Evolutionary conservation across 2,797 vertebrate genomes (phyloP).

Genomic region (Chrysocyon brachyurus): DNA sequence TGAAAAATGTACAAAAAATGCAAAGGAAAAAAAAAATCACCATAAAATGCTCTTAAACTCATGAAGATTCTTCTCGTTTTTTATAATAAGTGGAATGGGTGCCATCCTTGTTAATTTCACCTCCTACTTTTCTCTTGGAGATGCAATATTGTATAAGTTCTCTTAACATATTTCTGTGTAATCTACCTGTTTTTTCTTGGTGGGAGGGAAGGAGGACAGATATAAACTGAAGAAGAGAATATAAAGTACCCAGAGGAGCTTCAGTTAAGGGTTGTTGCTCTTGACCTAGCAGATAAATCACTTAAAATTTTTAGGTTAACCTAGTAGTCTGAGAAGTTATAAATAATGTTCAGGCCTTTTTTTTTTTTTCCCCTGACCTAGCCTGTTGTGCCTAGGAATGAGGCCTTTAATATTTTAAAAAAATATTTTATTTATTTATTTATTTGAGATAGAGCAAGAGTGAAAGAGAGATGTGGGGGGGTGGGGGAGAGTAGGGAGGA

Average conservation of each 20-base stretch:
- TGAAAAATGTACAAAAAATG: conserved; percentile 24
- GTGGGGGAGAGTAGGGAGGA: too few relatives aligned
- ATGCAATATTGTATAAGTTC: neutral
- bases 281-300: conserved; percentile 13
- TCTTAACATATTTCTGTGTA: conserved; percentile 19
- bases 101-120: neutral
- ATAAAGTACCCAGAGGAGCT: neutral
- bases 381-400: conserved; percentile 7
- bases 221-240: neutral
- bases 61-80: conserved; percentile 26
- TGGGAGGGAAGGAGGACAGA: accelerated
- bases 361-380: neutral
- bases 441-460: too few relatives aligned
- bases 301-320: conserved; percentile 31
- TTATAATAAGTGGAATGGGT: neutral
- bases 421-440: neutral
- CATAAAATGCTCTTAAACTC: neutral
- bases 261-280: neutral
- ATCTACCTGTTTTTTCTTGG: neutral
- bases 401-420: neutral
- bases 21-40: neutral
- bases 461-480: too few relatives aligned
- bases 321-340: conserved; percentile 26
- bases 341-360: neutral
- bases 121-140: neutral